A percentile compares a stretch with the other conserved stretches of the same genome.
These are phyloP conservation scores for Panulirus ornatus DNA, from an alignment of 1,140 invertebrate genomes.

Conservation along the genomic window DNA sequence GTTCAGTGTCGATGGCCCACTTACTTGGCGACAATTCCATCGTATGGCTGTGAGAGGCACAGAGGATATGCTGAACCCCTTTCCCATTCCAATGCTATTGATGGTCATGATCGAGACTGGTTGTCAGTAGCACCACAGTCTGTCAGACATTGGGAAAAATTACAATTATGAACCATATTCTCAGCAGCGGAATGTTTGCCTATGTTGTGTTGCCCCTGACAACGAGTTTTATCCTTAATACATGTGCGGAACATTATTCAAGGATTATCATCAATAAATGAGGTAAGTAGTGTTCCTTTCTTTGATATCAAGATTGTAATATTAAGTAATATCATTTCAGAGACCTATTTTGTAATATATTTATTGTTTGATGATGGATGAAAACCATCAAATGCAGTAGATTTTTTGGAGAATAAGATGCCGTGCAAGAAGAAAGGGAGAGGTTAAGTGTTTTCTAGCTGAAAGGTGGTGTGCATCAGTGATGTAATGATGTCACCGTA, in stretches of 20 bases:
- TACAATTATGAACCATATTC: constrained; percentile 96
- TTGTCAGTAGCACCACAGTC: constrained; percentile 94
- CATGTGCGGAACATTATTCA: constrained; percentile 92
- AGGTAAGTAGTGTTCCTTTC: constrained; percentile 80
- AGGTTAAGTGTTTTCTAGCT: too few relatives aligned
- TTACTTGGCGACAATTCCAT: constrained; percentile 98
- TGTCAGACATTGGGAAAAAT: constrained; percentile 95
- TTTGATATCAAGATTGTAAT: too few relatives aligned
- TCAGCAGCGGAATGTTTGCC: constrained; percentile 92
- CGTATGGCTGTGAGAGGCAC: constrained; percentile 90
- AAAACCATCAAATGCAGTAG: too few relatives aligned
- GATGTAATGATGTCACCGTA: too few relatives aligned
- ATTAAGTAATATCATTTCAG: too few relatives aligned
- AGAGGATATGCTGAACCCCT: constrained; percentile 96
- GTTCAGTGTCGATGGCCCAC: constrained; percentile 90
- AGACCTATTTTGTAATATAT: too few relatives aligned
- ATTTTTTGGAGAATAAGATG: too few relatives aligned
- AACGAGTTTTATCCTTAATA: constrained; percentile 88
- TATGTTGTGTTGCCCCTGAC: constrained; percentile 95
- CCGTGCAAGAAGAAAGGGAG: too few relatives aligned
- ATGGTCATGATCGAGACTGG: constrained; percentile 97
- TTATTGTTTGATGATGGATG: too few relatives aligned
- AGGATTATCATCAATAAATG: constrained; percentile 94
- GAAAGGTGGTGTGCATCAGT: too few relatives aligned
- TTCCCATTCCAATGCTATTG: constrained; percentile 95